These are phyloP conservation scores for Phaenicophaeus curvirostris DNA, from an alignment of 2,797 vertebrate species.

Conservation along the genomic window DNA sequence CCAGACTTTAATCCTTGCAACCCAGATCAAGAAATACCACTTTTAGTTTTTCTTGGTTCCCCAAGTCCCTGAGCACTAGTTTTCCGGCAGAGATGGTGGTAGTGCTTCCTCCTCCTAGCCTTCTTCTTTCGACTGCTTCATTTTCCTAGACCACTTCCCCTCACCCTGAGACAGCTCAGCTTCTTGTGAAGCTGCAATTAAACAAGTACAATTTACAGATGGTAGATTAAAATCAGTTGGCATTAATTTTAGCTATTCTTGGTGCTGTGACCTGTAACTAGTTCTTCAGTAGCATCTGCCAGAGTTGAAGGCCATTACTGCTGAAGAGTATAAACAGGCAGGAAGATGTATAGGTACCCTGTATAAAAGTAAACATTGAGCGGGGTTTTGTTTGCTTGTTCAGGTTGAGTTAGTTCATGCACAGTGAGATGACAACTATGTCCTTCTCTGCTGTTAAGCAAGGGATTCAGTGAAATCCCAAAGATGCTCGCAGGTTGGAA, in stretches of 20 bases:
- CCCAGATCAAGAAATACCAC: not conserved
- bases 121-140: not conserved
- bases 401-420: not conserved
- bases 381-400: not conserved
- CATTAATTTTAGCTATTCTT: not conserved
- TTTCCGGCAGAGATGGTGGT: not conserved
- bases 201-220: not conserved
- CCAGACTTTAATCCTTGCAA: not conserved
- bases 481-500: not conserved
- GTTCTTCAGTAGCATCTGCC: not conserved
- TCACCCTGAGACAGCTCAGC: fast-evolving
- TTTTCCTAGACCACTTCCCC: not conserved
- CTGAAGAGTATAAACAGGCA: not conserved
- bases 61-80: not conserved
- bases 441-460: not conserved
- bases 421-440: not conserved
- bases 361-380: not conserved
- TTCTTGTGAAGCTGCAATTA: not conserved
- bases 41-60: not conserved
- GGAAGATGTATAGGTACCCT: not conserved
- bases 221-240: not conserved
- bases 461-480: not conserved
- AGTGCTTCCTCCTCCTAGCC: not conserved
- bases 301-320: not conserved
- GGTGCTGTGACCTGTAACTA: not conserved